phyloP scores from a whole-genome alignment of 2,797 vertebrate genomes.

The Halcyon smyrnensis region DNA sequence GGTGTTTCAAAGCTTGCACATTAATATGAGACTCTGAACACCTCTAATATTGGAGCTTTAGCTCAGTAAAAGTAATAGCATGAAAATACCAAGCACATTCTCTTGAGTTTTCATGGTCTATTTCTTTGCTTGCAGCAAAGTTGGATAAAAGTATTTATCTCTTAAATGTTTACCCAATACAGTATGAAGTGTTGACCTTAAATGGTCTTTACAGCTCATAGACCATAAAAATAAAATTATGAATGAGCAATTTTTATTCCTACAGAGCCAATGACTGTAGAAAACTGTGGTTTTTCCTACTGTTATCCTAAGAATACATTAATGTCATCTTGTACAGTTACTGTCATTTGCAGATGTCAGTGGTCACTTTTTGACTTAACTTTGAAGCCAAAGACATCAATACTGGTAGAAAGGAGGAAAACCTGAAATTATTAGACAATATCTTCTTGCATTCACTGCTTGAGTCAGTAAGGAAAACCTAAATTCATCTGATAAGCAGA shows the following conservation, averaged over 20 bases:
- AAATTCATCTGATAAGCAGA: neutral
- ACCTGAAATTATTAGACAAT: neutral
- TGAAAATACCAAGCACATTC: slow-evolving; percentile 64
- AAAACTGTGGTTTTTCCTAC: neutral
- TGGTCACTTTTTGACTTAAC: slow-evolving; percentile 32
- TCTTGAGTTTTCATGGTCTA: slow-evolving; percentile 80
- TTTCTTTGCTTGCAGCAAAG: slow-evolving; percentile 77
- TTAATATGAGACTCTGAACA: slow-evolving; percentile 16
- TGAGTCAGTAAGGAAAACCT: neutral
- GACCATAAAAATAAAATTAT: slow-evolving; percentile 73
- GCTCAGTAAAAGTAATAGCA: slow-evolving; percentile 69
- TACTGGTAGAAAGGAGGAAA: neutral
- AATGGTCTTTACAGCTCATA: slow-evolving; percentile 76
- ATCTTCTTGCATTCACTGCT: neutral
- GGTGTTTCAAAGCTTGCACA: neutral
- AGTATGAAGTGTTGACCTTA: slow-evolving; percentile 76
- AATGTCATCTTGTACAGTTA: slow-evolving; percentile 48
- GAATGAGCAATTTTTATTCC: slow-evolving; percentile 73
- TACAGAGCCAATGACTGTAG: slow-evolving; percentile 59
- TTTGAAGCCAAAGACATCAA: neutral
- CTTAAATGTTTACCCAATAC: slow-evolving; percentile 78
- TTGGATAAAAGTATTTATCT: slow-evolving; percentile 77
- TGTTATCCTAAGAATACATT: slow-evolving; percentile 27
- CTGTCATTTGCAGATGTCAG: slow-evolving; percentile 6
- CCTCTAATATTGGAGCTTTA: slow-evolving; percentile 44